Evolutionary conservation across 2,888 invertebrate genomes (phyloP).

Genomic region (Patella caerulea): DNA sequence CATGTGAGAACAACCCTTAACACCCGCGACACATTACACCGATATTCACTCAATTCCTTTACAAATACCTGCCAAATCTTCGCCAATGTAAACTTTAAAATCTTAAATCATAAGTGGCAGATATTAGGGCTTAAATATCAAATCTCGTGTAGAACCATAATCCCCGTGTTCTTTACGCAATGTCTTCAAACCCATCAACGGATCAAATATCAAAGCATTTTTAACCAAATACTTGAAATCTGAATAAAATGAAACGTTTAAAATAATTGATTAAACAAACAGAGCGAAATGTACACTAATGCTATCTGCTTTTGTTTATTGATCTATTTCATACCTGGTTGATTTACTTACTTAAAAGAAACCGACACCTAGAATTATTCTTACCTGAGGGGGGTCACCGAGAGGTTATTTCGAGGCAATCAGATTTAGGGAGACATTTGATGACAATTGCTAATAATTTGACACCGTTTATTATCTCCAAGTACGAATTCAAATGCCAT

Average conservation of each 20-base stretch:
- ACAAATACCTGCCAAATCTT: too few relatives aligned
- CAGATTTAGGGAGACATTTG: background rate
- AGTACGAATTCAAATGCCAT: background rate
- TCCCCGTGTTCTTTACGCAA: slow-evolving; percentile 4
- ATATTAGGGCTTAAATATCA: background rate
- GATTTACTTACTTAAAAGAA: slow-evolving; percentile 11
- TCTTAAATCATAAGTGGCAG: background rate
- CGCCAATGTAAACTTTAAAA: background rate
- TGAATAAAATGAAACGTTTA: background rate
- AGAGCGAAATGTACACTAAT: slow-evolving; percentile 1
- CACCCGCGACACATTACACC: too few relatives aligned
- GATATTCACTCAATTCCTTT: too few relatives aligned
- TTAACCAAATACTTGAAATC: background rate
- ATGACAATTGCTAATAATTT: background rate
- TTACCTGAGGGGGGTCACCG: background rate
- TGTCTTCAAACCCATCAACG: background rate
- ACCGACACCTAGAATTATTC: background rate
- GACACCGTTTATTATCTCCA: background rate
- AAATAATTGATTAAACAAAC: background rate
- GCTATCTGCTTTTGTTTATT: slow-evolving; percentile 2
- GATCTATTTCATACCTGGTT: slow-evolving; percentile 3
- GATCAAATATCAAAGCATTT: background rate
- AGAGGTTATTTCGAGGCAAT: background rate
- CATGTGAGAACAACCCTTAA: background rate
- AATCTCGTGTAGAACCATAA: background rate